phyloP scores from a whole-genome alignment of 2,113 vertebrate species.

The Seriola aureovittata region DNA sequence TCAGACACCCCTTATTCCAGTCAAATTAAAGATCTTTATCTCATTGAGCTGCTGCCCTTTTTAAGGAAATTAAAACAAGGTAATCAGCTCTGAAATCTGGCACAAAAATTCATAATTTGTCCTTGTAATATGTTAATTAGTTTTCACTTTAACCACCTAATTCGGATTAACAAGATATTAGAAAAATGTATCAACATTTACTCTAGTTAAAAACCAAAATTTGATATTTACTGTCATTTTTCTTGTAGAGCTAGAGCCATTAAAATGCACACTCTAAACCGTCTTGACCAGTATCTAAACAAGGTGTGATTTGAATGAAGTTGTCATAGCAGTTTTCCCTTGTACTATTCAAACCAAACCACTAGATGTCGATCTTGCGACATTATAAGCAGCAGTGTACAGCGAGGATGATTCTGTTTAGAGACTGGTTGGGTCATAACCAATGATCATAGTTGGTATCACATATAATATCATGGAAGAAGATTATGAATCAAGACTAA shows the following conservation, averaged over 20 bases:
- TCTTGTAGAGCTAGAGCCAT: neutral
- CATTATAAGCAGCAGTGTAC: slow-evolving; percentile 1
- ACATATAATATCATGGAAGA: neutral
- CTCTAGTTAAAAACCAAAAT: neutral
- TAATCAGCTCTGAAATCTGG: slow-evolving; percentile 34
- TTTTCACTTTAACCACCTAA: slow-evolving; percentile 9
- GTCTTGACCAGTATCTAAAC: neutral
- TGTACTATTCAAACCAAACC: slow-evolving; percentile 58
- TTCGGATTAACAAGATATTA: slow-evolving; percentile 3
- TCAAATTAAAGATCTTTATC: slow-evolving; percentile 58
- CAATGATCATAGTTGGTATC: neutral
- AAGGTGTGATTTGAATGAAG: neutral
- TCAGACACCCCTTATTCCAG: neutral
- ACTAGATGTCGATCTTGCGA: slow-evolving; percentile 74
- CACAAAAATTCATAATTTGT: slow-evolving; percentile 31
- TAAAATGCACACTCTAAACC: neutral
- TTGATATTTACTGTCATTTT: neutral
- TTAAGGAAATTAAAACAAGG: slow-evolving; percentile 51
- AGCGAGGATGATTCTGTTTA: neutral
- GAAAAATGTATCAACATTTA: neutral
- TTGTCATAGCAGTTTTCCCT: neutral
- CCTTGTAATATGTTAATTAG: slow-evolving; percentile 26
- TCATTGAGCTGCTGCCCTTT: slow-evolving; percentile 30
- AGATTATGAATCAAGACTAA: neutral
- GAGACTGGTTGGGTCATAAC: neutral